Evolutionary conservation across 2,888 invertebrate genomes (phyloP), one percentile per base, ranked within the genome.

Genomic region (Bombyx huttoni): DNA sequence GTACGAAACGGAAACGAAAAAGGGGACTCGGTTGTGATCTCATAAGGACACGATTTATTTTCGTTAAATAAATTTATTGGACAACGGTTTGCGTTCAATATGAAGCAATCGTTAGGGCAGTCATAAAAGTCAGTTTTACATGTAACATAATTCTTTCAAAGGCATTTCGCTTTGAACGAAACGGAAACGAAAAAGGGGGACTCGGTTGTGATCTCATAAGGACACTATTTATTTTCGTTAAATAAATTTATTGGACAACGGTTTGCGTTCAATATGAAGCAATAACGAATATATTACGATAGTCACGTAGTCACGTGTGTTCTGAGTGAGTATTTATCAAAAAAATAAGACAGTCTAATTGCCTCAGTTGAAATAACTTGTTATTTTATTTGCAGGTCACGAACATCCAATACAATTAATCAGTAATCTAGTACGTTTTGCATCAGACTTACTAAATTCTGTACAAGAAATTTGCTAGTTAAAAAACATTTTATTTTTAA

Each of bases 111-210:
- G 70, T 79, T 78, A 65, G 64, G 73, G 64, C 67, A 65, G 59
- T 63, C 77, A 81, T 85, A 75, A 85, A 75, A 72, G 86, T 85
- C 87, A 80, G 67, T 71, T 73, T 74, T 73, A 79, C 74, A 76
- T 72, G 63, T 65, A 64, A 63, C 68, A 81, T 82, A 81, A 75
- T 67, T 84, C 79, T 76, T 78, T 69, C 59, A 58, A 62, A 65
- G 63, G 65, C 64, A 75, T 78, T 75, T 75, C 68, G 65, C 63
- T 40, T 40, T 63, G 59, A 55, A 62, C 60, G 60, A 54, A 57
- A 62, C 8, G 40, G 40, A 40, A 40, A 40, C 40, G 40, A 40
- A 40, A 40, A 40, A 24, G 24, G 40, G 40, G 40, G 40, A 40
- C 40, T 24, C 24, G 24, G 24, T 24, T 12, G 40, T 40, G 40